Percentiles rank a stretch among this genome's conserved stretches.
These are phyloP conservation scores for Monopis laevigella DNA, from an alignment of 2,888 invertebrate species.

Conservation along the genomic window DNA sequence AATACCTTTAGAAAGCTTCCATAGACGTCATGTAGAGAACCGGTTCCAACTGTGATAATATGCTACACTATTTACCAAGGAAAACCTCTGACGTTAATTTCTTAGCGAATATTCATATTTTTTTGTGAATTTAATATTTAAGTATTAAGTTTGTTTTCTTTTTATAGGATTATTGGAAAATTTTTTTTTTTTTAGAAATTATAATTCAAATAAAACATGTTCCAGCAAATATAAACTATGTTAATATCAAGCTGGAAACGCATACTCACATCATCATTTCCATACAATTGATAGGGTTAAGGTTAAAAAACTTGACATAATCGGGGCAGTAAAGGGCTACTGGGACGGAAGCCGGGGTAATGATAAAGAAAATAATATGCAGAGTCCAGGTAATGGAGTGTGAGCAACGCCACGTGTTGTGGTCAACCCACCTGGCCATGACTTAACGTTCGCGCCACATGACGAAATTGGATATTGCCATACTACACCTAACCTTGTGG, in stretches of 20 bases:
- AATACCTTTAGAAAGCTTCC: slow-evolving; percentile 11
- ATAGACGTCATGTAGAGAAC: slow-evolving; percentile 10
- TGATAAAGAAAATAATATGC: slow-evolving; percentile 40
- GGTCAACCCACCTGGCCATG: slow-evolving; percentile 22
- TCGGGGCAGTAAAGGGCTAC: too few relatives aligned
- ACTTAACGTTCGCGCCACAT: slow-evolving; percentile 23
- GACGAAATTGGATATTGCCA: slow-evolving; percentile 34
- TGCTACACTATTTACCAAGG: slow-evolving; percentile 8
- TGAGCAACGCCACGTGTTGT: slow-evolving; percentile 40
- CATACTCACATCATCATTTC: too few relatives aligned
- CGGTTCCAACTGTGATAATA: background rate
- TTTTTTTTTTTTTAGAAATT: too few relatives aligned
- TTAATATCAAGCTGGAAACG: too few relatives aligned
- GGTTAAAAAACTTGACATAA: too few relatives aligned
- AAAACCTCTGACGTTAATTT: background rate
- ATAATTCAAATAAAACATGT: too few relatives aligned
- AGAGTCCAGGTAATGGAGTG: slow-evolving; percentile 30
- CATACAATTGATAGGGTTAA: too few relatives aligned
- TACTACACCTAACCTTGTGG: too few relatives aligned
- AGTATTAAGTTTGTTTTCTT: too few relatives aligned
- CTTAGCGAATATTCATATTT: slow-evolving; percentile 5
- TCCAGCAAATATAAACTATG: too few relatives aligned
- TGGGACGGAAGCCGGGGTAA: slow-evolving; percentile 38
- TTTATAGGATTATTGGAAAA: too few relatives aligned
- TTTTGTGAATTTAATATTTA: too few relatives aligned